These are phyloP conservation scores for Steinernema hermaphroditum DNA, from an alignment of 2,888 invertebrate genomes.

Conservation along the genomic window DNA sequence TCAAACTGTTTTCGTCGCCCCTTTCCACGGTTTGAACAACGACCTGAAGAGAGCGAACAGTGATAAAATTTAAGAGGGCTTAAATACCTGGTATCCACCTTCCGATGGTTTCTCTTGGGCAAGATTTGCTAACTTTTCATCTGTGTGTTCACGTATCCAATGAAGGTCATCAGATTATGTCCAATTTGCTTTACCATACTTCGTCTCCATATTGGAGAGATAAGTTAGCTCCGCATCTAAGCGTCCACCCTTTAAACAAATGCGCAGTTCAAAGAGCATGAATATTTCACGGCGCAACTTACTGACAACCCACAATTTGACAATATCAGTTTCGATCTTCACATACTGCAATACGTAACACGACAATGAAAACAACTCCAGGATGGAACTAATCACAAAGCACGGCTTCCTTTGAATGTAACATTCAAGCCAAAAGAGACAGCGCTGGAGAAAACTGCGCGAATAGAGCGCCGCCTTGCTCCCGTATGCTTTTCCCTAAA, in stretches of 20 bases:
- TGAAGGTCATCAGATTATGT: constrained; percentile 49
- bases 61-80: too few species aligned
- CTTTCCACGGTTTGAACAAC: constrained; percentile 63
- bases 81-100: constrained; percentile 41
- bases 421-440: constrained; percentile 43
- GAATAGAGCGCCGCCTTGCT: constrained; percentile 59
- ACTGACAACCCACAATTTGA: constrained; percentile 95
- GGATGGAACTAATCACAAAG: constrained; percentile 74
- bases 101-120: constrained; percentile 47
- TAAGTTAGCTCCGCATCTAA: constrained; percentile 84
- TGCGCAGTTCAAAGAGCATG: too few species aligned
- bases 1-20: constrained; percentile 52
- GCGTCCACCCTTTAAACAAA: constrained; percentile 90
- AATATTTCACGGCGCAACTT: too few species aligned
- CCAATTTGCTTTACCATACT: constrained; percentile 38
- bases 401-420: constrained; percentile 54
- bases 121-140: constrained; percentile 52
- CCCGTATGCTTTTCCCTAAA: constrained; percentile 43
- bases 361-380: constrained; percentile 75
- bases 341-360: constrained; percentile 94
- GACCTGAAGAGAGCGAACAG: constrained; percentile 40
- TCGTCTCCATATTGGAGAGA: constrained; percentile 54
- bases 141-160: constrained; percentile 55
- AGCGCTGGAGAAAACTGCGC: constrained; percentile 48
- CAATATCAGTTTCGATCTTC: constrained; percentile 88